phyloP scores from a whole-genome alignment of 2,113 vertebrate genomes.

The Lontra canadensis region DNA sequence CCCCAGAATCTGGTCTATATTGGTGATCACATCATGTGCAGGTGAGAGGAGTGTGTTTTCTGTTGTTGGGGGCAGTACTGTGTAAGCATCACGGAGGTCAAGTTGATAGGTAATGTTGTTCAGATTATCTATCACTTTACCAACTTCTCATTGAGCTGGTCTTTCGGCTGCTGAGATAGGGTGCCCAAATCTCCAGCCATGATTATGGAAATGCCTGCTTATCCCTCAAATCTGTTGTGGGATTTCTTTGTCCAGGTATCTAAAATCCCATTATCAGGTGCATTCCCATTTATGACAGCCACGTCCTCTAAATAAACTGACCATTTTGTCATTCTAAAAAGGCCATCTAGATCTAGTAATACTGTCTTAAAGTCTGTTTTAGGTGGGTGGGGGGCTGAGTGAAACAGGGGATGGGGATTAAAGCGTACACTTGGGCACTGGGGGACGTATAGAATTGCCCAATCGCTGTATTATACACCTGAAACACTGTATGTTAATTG shows the following conservation, averaged over 20 bases:
- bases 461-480: not conserved
- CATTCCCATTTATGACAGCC: not conserved
- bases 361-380: not conserved
- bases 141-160: not conserved
- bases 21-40: not conserved
- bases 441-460: not conserved
- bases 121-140: not conserved
- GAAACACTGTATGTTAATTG: not conserved
- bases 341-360: not conserved
- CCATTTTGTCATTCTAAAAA: not conserved
- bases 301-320: not conserved
- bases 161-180: not conserved
- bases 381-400: not conserved
- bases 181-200: not conserved
- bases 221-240: not conserved
- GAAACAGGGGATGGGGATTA: not conserved
- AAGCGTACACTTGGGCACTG: not conserved
- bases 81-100: not conserved
- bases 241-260: not conserved
- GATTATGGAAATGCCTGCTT: not conserved
- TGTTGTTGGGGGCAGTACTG: too few species aligned
- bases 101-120: not conserved
- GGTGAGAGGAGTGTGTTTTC: not conserved
- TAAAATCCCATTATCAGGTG: not conserved
- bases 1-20: not conserved